Base-by-base conservation (phyloP, 30 jellyfish, hydroid and myxozoan genomes). In the Aurelia sp. region DNA sequence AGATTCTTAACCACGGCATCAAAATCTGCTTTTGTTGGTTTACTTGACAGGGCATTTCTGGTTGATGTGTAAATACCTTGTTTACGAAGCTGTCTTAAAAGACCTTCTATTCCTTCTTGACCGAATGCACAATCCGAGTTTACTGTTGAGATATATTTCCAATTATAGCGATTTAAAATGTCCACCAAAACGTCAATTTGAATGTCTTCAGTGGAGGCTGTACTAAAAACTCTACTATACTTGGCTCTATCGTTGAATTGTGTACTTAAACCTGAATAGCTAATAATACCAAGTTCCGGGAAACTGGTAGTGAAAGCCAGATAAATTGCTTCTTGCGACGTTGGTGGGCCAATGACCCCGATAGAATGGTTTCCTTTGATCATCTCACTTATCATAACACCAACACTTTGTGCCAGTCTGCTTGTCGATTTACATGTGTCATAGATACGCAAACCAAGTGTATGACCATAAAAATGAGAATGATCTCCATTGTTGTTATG, bases 391-490 rank as follows among this genome's bases (percentile, higher is more conserved):
- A n/a, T n/a, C n/a, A n/a, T n/a, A n/a, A n/a, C n/a, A n/a, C n/a
- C n/a, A n/a, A n/a, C n/a, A n/a, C n/a, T n/a, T n/a, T n/a, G n/a
- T n/a, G n/a, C n/a, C n/a, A n/a, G n/a, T n/a, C n/a, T n/a, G n/a
- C n/a, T n/a, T n/a, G 70, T 64, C 0, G 88, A 68, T 11, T 68
- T 84, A 67, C 94, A 84, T 4, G 94, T 66, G 74, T 84, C 94
- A 31, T 5, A 50, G 53, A 84, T 63, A 27, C 66, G 73, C n/a
- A n/a, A n/a, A n/a, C n/a, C n/a, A n/a, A n/a, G n/a, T n/a, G n/a
- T n/a, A n/a, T n/a, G n/a, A n/a, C n/a, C n/a, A n/a, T n/a, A n/a
- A n/a, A n/a, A n/a, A n/a, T n/a, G n/a, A n/a, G n/a, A n/a, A n/a
- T n/a, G n/a, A n/a, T n/a, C n/a, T n/a, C n/a, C n/a, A n/a, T n/a